These are phyloP conservation scores for Haemorhous mexicanus DNA, from an alignment of 2,113 vertebrate genomes.

Conservation along the genomic window DNA sequence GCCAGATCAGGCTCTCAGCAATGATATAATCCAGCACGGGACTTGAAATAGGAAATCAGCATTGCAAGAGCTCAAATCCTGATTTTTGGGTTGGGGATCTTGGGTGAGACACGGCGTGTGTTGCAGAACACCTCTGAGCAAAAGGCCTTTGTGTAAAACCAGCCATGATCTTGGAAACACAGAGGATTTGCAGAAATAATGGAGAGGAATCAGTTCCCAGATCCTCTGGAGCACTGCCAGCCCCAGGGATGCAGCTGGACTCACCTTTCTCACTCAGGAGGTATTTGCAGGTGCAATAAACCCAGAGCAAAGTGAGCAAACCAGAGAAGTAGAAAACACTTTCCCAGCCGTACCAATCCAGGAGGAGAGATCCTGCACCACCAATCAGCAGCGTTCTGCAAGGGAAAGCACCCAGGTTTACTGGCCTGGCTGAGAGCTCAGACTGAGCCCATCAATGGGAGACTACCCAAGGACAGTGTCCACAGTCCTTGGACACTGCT, in stretches of 20 bases:
- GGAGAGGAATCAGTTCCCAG: background rate
- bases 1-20: background rate
- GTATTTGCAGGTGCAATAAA: constrained; percentile 89
- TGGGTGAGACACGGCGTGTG: accelerated
- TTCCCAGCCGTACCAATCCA: constrained; percentile 91
- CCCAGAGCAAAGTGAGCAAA: constrained; percentile 88
- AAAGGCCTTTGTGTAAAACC: background rate
- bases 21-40: background rate
- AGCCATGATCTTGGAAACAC: background rate
- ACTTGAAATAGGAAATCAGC: background rate
- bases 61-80: background rate
- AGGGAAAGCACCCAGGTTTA: background rate
- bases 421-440: background rate
- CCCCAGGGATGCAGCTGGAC: background rate
- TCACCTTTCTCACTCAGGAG: constrained; percentile 86
- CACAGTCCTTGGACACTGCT: background rate
- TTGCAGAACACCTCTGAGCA: background rate
- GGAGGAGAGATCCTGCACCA: constrained; percentile 86
- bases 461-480: too few species aligned
- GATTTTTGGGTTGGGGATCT: background rate
- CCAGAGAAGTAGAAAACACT: constrained; percentile 92
- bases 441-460: accelerated
- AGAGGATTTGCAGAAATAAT: background rate
- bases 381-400: constrained; percentile 88
- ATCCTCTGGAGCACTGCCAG: background rate